Conservation (phyloP, 2,888 invertebrate species). For the Pseudanteris insignis region DNA sequence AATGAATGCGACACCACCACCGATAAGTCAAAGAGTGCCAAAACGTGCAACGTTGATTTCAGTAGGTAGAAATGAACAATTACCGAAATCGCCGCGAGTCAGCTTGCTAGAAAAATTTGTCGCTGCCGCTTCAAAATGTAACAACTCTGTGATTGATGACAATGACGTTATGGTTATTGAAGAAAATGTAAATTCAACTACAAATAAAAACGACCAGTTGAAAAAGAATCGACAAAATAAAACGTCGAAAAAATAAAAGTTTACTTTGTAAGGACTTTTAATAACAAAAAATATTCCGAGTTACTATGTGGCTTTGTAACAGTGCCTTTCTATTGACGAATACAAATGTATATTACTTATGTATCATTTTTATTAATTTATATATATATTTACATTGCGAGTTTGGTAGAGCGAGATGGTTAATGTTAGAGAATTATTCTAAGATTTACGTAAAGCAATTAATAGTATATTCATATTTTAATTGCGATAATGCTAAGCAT, state of each 20-base stretch:
- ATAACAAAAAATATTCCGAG: not conserved
- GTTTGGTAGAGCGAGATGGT: too few relatives aligned
- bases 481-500: too few relatives aligned
- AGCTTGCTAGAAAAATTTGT: constrained; percentile 46
- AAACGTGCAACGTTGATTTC: constrained; percentile 59
- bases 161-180: constrained; percentile 40
- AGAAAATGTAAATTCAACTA: constrained; percentile 22
- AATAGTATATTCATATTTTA: too few relatives aligned
- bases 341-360: not conserved
- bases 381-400: not conserved
- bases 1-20: constrained; percentile 43
- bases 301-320: too few relatives aligned
- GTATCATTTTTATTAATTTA: not conserved
- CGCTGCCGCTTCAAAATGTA: not conserved
- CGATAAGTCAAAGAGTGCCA: constrained; percentile 46
- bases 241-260: not conserved
- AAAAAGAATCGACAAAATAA: not conserved
- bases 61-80: constrained; percentile 53
- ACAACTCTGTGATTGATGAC: not conserved
- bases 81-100: constrained; percentile 50
- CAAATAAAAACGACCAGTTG: not conserved
- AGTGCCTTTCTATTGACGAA: not conserved
- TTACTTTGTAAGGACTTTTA: not conserved
- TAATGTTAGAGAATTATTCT: too few relatives aligned
- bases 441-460: too few relatives aligned